Conservation (phyloP, 2,888 invertebrate species). For the Aphrophora alni region DNA sequence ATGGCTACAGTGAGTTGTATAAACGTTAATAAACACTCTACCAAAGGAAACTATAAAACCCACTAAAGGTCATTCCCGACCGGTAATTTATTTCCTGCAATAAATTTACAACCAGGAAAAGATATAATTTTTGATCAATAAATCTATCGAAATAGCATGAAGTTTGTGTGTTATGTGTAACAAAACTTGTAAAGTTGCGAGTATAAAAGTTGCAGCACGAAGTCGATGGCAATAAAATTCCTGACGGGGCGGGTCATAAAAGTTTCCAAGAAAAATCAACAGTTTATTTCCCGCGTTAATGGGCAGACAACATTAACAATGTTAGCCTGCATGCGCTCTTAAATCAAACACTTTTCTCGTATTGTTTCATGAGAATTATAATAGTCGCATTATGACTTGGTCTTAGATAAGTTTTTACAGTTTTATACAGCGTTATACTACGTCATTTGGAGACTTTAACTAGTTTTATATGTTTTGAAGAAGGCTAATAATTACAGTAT, state of each 20-base stretch:
- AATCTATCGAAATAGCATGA: background rate
- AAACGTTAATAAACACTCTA: background rate
- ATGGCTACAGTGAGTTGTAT: no score
- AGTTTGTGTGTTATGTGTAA: conserved; percentile 6
- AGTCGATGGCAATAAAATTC: background rate
- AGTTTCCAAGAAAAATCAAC: background rate
- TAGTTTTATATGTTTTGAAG: no score
- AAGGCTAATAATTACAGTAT: no score
- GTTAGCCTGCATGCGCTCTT: background rate
- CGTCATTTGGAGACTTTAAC: no score
- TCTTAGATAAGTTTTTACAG: no score
- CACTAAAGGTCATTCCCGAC: background rate
- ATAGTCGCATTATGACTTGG: background rate
- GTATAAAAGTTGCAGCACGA: background rate
- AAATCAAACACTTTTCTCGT: background rate
- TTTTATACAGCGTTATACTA: no score
- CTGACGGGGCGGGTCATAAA: background rate
- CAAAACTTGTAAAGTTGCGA: background rate
- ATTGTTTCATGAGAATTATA: background rate
- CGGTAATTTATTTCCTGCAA: background rate
- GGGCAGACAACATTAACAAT: background rate
- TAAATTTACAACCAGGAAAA: background rate
- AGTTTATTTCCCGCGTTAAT: background rate
- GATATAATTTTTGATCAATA: background rate
- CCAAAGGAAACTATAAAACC: background rate